Evolutionary conservation across 2,888 invertebrate species (phyloP), one percentile per base, ranked within the genome.

Genomic region (Podotricha telesiphe): DNA sequence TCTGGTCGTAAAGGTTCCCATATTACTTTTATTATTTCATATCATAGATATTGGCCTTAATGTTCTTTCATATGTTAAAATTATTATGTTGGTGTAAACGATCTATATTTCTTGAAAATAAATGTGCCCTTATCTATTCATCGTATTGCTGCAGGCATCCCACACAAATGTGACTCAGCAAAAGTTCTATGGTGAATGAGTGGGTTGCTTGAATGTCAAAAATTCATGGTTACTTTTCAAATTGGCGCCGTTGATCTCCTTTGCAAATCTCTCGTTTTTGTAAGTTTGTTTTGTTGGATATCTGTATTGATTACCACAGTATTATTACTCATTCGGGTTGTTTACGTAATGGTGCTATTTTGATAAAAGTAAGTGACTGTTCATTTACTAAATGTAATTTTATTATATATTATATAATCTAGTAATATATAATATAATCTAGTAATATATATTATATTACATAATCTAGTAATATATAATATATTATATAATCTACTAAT

Each of bases 181-280:
- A 20, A 61, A 61, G 28, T 50, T 22, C 37, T 55, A 51, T 66
- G 34, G 65, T 34, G 47, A 53, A 45, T 67, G 71, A 65, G 73
- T 73, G 73, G 73, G 73, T 47, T 67, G 71, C 42, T 65, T 67
- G 58, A 67, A 59, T 65, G 68, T 73, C 62, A 67, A 67, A 70
- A 68, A 66, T 69, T 69, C 68, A 65, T 68, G 61, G 66, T 66
- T 62, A 59, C 64, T 68, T 62, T 69, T 59, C 67, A 56, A 67
- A 67, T 68, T 67, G 73, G 70, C 70, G 66, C 68, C 68, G 53
- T 67, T 34, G 20, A 51, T 58, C 28, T 62, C 7, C 51, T 47
- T 68, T 50, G 55, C 51, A 45, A n/a, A 48, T 51, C 17, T 20
- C 37, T 58, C 47, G 40, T 58, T 58, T 69, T 50, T 56, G 50